Percentiles rank a stretch among this genome's conserved stretches.
phyloP scores from a whole-genome alignment of 2,113 vertebrate genomes.

The Nibea coibor region DNA sequence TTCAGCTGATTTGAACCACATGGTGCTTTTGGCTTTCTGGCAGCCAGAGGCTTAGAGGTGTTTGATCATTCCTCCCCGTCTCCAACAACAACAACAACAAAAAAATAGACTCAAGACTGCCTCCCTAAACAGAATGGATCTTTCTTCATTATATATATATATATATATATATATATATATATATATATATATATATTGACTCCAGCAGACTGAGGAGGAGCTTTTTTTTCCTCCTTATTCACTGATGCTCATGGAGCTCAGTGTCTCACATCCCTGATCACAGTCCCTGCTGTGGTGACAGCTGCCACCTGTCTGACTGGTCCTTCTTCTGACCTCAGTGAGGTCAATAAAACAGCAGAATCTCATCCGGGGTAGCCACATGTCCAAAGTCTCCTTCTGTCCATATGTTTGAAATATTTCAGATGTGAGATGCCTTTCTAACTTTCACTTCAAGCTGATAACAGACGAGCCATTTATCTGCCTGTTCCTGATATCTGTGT shows the following conservation, averaged over 20 bases:
- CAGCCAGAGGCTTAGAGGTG: not conserved
- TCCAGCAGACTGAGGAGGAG: slow-evolving; percentile 6
- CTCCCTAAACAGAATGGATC: slow-evolving; percentile 20
- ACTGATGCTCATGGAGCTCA: slow-evolving; percentile 38
- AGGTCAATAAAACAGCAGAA: slow-evolving; percentile 27
- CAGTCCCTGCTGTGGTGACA: slow-evolving; percentile 51
- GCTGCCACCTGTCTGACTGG: slow-evolving; percentile 43
- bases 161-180: too few relatives aligned
- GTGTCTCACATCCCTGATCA: slow-evolving; percentile 25
- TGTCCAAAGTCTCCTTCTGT: not conserved
- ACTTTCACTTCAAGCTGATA: not conserved
- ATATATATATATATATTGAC: too few relatives aligned
- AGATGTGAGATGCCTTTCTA: not conserved
- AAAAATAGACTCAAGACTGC: slow-evolving; percentile 4
- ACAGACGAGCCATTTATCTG: not conserved
- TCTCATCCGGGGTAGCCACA: not conserved
- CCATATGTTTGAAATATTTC: slow-evolving; percentile 1
- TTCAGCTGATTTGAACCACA: not conserved
- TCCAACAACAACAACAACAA: too few relatives aligned
- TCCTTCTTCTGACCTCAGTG: slow-evolving; percentile 25
- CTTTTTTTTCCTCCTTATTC: slow-evolving; percentile 18
- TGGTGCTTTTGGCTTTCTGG: slow-evolving; percentile 9
- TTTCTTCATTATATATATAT: not conserved
- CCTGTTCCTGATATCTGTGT: not conserved
- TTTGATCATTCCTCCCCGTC: slow-evolving; percentile 28